phyloP scores from a whole-genome alignment of 2,113 vertebrate species.

The Thalassoma bifasciatum region DNA sequence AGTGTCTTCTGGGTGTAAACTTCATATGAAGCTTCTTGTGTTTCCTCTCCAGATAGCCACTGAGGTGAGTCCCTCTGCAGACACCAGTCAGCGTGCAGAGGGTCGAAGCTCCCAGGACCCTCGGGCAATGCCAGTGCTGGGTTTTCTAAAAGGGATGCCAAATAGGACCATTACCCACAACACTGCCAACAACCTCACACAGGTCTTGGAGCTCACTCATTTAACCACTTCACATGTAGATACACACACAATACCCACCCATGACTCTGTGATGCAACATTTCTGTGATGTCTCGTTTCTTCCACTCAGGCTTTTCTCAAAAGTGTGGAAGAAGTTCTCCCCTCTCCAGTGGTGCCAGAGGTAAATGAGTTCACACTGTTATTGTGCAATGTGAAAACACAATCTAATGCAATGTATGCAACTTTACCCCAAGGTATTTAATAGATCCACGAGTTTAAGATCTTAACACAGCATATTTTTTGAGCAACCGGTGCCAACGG shows the following conservation, averaged over 20 bases:
- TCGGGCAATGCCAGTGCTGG: slow-evolving; percentile 43
- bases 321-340: slow-evolving; percentile 86
- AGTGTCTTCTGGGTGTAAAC: slow-evolving; percentile 1
- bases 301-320: slow-evolving; percentile 88
- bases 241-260: slow-evolving; percentile 43
- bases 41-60: slow-evolving; percentile 76
- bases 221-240: slow-evolving; percentile 38
- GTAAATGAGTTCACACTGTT: slow-evolving; percentile 73
- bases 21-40: slow-evolving; percentile 26
- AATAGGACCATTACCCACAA: slow-evolving; percentile 77
- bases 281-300: slow-evolving; percentile 58
- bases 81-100: slow-evolving; percentile 59
- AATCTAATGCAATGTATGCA: slow-evolving; percentile 47
- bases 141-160: slow-evolving; percentile 82
- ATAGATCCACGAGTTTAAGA: slow-evolving; percentile 15
- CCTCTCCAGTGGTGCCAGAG: slow-evolving; percentile 78
- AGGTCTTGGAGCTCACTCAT: slow-evolving; percentile 79
- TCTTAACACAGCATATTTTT: slow-evolving; percentile 38
- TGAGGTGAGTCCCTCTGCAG: slow-evolving; percentile 75
- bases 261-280: slow-evolving; percentile 54
- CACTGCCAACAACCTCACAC: slow-evolving; percentile 86
- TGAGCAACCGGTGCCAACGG: slow-evolving; percentile 8
- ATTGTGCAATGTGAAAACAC: slow-evolving; percentile 54
- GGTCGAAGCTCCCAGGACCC: slow-evolving; percentile 58
- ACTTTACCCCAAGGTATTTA: slow-evolving; percentile 36